Base-by-base conservation (phyloP, 2,113 vertebrate genomes). In the Corvus moneduloides region DNA sequence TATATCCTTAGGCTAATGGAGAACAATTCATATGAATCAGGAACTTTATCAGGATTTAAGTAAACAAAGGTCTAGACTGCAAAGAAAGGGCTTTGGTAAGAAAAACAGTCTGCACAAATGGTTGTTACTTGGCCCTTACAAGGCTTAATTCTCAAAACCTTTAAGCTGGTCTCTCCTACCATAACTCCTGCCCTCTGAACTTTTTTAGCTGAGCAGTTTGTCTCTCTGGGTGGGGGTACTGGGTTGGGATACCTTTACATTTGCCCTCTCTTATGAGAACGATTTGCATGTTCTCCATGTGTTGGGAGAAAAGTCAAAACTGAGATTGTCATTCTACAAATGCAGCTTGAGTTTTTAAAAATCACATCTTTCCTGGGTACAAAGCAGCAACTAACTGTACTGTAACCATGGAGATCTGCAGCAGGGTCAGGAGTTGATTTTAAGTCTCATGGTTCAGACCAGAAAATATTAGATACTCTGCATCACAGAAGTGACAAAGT, bases 351-450 rank as follows among this genome's bases (percentile, higher is more conserved):
- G 39, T 92, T 82, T 77, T 95, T 49, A 87, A 96, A 95, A 91
- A 79, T 94, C 77, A 39, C 39, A 61, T 88, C 79, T 96, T 96
- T 97, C 72, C 55, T 92, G 32, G 81, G 89, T 67, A 93, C 85
- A 94, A 93, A 96, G 84, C 77, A 83, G 73, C 75, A 77, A 55
- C 74, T 91, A 95, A 89, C 81, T 79, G 66, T 88, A 72, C 51
- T 84, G 98, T 98, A 97, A 98, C 97, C 96, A 98, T 98, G 97
- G 97, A 97, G 94, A 98, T 81, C n/a, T 96, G 72, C 55, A 24
- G 41, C 52, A 89, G 88, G 78, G 84, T 94, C 69, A 58, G 91
- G n/a, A 83, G 73, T 1, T 73, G 91, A 46, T 92, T 96, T 96
- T 85, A 94, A 79, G 32, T 62, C 89, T 61, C 54, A 9, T 75